Base-by-base conservation (phyloP, 2,888 invertebrate genomes). In the Leptinotarsa rubiginosa region DNA sequence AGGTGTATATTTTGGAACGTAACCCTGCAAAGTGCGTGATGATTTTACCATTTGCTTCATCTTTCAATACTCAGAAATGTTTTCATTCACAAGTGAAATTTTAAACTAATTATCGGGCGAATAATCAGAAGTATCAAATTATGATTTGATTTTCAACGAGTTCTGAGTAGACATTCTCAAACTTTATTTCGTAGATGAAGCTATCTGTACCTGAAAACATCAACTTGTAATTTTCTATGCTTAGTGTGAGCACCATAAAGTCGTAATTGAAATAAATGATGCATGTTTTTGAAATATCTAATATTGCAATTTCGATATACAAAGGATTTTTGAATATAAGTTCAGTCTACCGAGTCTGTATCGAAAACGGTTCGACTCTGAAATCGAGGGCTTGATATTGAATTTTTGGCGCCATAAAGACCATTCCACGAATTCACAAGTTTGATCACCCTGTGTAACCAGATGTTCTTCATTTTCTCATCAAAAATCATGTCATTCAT, bases 121-220 rank as follows among this genome's bases (percentile, higher is more conserved):
- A n/a, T n/a, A n/a, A n/a, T n/a, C n/a, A n/a, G n/a, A n/a, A 52
- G 80, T 82, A 75, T 85, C 84, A 75, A 56, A 79, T 75, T 72
- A 54, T 25, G 3, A 12, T 65, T 12, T 68, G 4, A 13, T 4
- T 12, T 31, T 56, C 41, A 73, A 70, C 10, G 59, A 72, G 73
- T 74, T 50, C 50, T 50, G 79, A 75, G 79, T 87, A 86, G n/a
- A 85, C 70, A 77, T 87, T 84, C 3, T 77, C 69, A 52, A 83
- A 84, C n/a, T 75, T 47, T n/a, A 86, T 78, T 52, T 81, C 73
- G 62, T 73, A 73, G 15, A 75, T 41, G 13, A 75, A 65, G 52
- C 75, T 71, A 52, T 77, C 71, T 15, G 77, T 77, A 59, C 75
- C 73, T 1, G 66, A 72, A 59, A 74, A 74, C 15, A 72, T 15